Evolutionary conservation across 2,113 vertebrate genomes (phyloP).

Genomic region (Gymnogyps californianus): DNA sequence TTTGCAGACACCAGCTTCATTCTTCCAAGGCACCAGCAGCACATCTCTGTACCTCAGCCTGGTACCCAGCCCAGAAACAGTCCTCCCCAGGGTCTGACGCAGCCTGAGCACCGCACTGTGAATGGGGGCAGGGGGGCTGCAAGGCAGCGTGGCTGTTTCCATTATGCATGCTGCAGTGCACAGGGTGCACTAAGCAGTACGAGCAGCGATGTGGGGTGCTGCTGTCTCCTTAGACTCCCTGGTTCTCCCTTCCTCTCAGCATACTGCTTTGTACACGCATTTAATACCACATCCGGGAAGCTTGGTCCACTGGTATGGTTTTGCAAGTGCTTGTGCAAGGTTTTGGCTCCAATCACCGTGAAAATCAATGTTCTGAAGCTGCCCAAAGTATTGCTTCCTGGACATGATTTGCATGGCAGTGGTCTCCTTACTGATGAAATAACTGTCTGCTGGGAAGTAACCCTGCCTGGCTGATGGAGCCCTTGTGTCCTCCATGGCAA

Average conservation of each 20-base stretch:
- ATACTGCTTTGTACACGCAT: neutral
- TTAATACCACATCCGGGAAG: neutral
- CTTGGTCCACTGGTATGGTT: neutral
- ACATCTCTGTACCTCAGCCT: neutral
- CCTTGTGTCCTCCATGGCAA: neutral
- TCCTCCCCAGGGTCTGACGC: neutral
- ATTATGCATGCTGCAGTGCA: neutral
- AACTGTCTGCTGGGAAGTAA: neutral
- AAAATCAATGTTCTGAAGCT: neutral
- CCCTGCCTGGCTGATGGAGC: neutral
- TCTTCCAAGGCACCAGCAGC: neutral
- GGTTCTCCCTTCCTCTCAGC: neutral
- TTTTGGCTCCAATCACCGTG: neutral
- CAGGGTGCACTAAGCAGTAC: neutral
- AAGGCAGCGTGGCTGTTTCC: neutral
- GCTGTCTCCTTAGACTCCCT: neutral
- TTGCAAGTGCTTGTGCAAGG: neutral
- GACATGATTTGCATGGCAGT: neutral
- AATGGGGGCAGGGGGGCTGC: neutral
- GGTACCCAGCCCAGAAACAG: neutral
- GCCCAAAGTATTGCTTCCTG: neutral
- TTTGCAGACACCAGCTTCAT: neutral
- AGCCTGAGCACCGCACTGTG: fast-evolving
- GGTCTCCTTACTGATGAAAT: neutral
- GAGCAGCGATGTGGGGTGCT: neutral